These are phyloP conservation scores for Brachypalpus laphriformis DNA, from an alignment of 2,888 invertebrate genomes.

Conservation along the genomic window DNA sequence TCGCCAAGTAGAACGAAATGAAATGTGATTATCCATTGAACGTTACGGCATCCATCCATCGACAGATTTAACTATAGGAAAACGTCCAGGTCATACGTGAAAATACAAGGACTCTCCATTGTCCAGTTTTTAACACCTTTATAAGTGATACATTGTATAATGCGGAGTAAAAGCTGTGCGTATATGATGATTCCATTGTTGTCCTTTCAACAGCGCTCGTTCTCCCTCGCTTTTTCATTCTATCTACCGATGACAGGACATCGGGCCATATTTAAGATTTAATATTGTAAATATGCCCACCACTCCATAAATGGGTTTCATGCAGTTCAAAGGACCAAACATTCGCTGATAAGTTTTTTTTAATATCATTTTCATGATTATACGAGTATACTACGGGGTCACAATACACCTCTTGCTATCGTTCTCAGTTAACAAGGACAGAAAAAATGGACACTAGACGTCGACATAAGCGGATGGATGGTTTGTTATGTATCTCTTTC, in stretches of 20 bases:
- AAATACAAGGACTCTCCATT: neutral
- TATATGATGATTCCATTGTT: constrained; percentile 52
- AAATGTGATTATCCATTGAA: constrained; percentile 63
- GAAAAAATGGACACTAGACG: neutral
- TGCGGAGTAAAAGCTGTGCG: constrained; percentile 11
- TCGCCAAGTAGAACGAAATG: constrained; percentile 34
- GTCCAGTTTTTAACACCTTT: constrained; percentile 57
- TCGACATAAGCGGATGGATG: neutral
- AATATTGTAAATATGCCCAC: constrained; percentile 47
- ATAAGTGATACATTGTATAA: constrained; percentile 45
- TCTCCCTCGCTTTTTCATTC: neutral
- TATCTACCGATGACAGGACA: neutral
- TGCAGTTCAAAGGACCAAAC: constrained; percentile 31
- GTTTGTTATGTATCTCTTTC: neutral
- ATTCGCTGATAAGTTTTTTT: constrained; percentile 5
- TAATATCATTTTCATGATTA: constrained; percentile 4
- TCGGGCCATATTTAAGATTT: constrained; percentile 35
- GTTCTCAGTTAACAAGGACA: neutral
- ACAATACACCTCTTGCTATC: neutral
- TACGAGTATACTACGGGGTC: too few species aligned
- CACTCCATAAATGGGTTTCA: constrained; percentile 26
- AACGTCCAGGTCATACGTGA: constrained; percentile 10
- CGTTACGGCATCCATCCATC: constrained; percentile 59
- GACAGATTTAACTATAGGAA: constrained; percentile 48
- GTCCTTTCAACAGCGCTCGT: constrained; percentile 30